Percentiles rank a stretch among this genome's conserved stretches.
phyloP scores from a whole-genome alignment of 35 echinoderm and acorn worm genomes.

The Strongylocentrotus purpuratus region DNA sequence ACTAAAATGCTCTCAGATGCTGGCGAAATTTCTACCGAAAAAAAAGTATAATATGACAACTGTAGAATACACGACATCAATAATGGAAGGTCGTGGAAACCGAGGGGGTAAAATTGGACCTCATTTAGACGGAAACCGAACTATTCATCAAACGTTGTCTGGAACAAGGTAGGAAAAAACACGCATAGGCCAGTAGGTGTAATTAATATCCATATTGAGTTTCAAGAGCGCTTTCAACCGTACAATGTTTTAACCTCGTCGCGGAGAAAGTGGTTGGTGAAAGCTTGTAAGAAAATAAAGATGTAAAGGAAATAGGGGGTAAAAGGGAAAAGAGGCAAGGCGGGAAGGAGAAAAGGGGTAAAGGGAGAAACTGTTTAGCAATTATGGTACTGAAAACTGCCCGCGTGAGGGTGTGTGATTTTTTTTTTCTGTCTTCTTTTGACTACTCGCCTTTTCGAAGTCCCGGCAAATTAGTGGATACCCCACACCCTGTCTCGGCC shows the following conservation, averaged over 20 bases:
- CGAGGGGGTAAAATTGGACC: background rate
- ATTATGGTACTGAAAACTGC: background rate
- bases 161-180: background rate
- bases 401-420: background rate
- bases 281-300: constrained; percentile 25
- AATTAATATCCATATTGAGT: constrained; percentile 40
- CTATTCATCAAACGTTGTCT: constrained; percentile 14
- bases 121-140: constrained; percentile 23
- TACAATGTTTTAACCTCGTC: constrained; percentile 6
- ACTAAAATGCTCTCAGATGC: background rate
- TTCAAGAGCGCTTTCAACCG: background rate
- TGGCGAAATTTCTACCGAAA: background rate
- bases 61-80: background rate
- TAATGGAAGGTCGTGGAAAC: background rate
- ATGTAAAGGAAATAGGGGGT: background rate
- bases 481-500: background rate
- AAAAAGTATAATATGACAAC: background rate
- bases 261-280: background rate
- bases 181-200: constrained; percentile 21
- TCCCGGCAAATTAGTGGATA: constrained; percentile 23
- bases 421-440: background rate
- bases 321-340: background rate
- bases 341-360: background rate
- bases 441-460: constrained; percentile 20
- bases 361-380: constrained; percentile 4